Evolutionary conservation across 2,888 invertebrate species (phyloP), one percentile per base, ranked within the genome.

Genomic region (Ypsolopha sequella): DNA sequence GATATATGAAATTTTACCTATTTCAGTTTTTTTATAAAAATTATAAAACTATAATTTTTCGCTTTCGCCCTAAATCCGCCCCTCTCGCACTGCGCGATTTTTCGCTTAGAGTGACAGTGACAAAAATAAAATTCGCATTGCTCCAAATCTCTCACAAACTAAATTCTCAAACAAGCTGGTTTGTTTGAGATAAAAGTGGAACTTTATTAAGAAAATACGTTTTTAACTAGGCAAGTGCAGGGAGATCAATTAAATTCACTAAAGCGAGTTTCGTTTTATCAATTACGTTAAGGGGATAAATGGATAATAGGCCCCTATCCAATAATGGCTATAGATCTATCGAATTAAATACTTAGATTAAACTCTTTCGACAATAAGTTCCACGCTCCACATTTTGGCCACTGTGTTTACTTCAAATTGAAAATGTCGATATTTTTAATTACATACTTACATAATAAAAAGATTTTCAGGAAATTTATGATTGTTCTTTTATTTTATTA

Each of bases 251-350:
- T 85, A 85, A 84, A 81, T 76, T 75, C 73, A 76, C 73, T 77
- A 76, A 68, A 74, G 75, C 78, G 78, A 67, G 81, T 74, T 80
- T 70, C 85, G 77, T 86, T 86, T 85, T 84, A 85, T 84, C 85
- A 85, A 86, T 86, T 86, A 73, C 65, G 81, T 84, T 85, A 86
- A 86, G 79, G 75, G 85, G 85, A 85, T 86, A 85, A 86, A 84
- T 81, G 85, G 84, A 80, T 84, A 84, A 86, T 86, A 84, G 86
- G 84, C 85, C 85, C 84, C 81, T 77, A 85, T 85, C 65, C 67
- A 65, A 79, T 77, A 76, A 67, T 70, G 76, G 73, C 67, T 61
- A 68, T 66, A 63, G 65, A 74, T 76, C 79, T 77, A 78, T 80
- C 68, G 73, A 80, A 84, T 84, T 80, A 80, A 78, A 68, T 67